Evolutionary conservation across 37 sponge, comb jelly and placozoan species (phyloP), one percentile per base, ranked within the genome.

Genomic region (Haliclona indistincta): DNA sequence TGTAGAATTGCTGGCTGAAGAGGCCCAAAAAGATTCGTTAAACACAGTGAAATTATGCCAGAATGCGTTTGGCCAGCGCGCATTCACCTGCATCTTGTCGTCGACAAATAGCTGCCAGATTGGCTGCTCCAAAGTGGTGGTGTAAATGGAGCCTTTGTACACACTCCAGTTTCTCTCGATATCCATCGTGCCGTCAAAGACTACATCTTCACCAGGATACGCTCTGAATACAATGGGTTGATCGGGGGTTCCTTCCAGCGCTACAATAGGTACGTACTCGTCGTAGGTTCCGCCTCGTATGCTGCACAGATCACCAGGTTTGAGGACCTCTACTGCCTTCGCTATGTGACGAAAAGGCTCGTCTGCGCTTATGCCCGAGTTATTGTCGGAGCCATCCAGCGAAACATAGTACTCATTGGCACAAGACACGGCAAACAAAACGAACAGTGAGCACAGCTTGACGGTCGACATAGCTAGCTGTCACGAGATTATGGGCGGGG

Each of bases 51-150:
- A 52, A 11, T 71, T 54, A 32, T 71, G 49, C 72, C 72, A 71
- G 28, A 11, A 58, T 25, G 60, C 60, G n/a, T 58, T 58, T 58
- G 60, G 60, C 60, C 60, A 58, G 6, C 72, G 72, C 29, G 72
- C 72, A 71, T 71, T 71, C 7, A 71, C 30, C 36, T 52, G 54
- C 72, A 71, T 71, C 35, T 71, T 54, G 23, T 54, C 72, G 49
- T 71, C 72, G 19, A 71, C 72, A 71, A 71, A 71, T 54, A 71
- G 30, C 55, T 71, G 72, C 72, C 72, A 71, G 28, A 71, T 71
- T 3, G 45, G 54, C 2, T 52, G 4, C 35, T 51, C 52, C 20
- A 71, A 19, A 22, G 40, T 47, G 23, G 43, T 30, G 1, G 34
- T 30, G 51, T 71, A 71, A 54, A 71, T 71, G 15, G n/a, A 1